These are phyloP conservation scores for Argyra leucocephala DNA, from an alignment of 2,888 invertebrate genomes.

Conservation along the genomic window DNA sequence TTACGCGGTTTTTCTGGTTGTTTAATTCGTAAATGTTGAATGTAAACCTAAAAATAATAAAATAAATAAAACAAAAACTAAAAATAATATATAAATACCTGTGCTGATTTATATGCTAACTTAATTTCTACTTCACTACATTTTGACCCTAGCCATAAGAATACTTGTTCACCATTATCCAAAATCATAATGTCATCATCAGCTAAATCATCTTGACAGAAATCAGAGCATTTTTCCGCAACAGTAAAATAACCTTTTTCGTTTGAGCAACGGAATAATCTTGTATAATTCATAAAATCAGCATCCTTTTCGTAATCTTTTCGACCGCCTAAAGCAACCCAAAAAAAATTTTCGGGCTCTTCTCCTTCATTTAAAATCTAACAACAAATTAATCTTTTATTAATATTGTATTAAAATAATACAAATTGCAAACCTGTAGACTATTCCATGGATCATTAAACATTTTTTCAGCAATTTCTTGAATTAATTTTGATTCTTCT, in stretches of 20 bases:
- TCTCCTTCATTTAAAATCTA: slow-evolving; percentile 84
- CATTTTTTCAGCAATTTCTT: slow-evolving; percentile 88
- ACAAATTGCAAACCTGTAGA: slow-evolving; percentile 52
- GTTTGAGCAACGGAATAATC: slow-evolving; percentile 96
- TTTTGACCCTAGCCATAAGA: slow-evolving; percentile 92
- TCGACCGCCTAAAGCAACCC: slow-evolving; percentile 88
- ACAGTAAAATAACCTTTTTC: slow-evolving; percentile 99
- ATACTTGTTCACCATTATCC: slow-evolving; percentile 96
- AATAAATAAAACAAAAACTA: slow-evolving; percentile 11
- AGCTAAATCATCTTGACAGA: slow-evolving; percentile 84
- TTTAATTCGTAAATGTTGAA: slow-evolving; percentile 91
- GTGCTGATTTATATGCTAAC: slow-evolving; percentile 94
- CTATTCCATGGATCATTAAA: slow-evolving; percentile 75
- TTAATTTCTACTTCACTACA: slow-evolving; percentile 99
- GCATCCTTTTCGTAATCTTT: slow-evolving; percentile 83
- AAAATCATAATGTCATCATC: slow-evolving; percentile 99
- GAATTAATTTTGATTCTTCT: slow-evolving; percentile 75
- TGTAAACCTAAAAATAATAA: slow-evolving; percentile 69
- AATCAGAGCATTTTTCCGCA: slow-evolving; percentile 81
- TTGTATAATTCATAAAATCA: slow-evolving; percentile 82
- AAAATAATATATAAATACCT: slow-evolving; percentile 49
- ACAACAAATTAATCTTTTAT: slow-evolving; percentile 11
- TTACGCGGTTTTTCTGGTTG: slow-evolving; percentile 86
- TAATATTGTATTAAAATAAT: background rate
- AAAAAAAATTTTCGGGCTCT: slow-evolving; percentile 97